Conservation (phyloP, 2,113 vertebrate species). For the Crotalus tigris region DNA sequence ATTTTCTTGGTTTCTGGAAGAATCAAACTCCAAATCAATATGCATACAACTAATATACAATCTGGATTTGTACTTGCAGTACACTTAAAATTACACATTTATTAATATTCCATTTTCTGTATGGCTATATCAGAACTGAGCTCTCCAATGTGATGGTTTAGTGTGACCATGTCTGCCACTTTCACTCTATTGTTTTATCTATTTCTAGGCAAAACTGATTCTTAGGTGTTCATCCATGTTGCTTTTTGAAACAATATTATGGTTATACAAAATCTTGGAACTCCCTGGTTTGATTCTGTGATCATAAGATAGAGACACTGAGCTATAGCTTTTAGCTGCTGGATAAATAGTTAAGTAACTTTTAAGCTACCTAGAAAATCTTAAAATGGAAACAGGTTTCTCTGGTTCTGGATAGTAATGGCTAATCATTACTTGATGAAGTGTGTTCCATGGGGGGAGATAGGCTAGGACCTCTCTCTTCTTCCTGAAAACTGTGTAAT, state of each 20-base stretch:
- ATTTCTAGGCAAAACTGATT: neutral
- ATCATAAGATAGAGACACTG: neutral
- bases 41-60: neutral
- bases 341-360: neutral
- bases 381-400: neutral
- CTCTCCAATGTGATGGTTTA: neutral
- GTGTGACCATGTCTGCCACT: neutral
- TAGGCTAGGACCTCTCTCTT: neutral
- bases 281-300: neutral
- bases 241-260: neutral
- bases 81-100: neutral
- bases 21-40: neutral
- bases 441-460: neutral
- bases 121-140: neutral
- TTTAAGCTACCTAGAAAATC: neutral
- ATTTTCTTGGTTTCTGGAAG: neutral
- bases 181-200: neutral
- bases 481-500: neutral
- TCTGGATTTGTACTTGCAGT: neutral
- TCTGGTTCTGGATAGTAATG: neutral
- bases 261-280: neutral
- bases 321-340: neutral
- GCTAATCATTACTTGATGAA: neutral
- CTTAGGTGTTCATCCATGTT: neutral
- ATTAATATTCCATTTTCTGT: neutral